These are phyloP conservation scores for Gymnogyps californianus DNA, from an alignment of 2,113 vertebrate species.

Conservation along the genomic window DNA sequence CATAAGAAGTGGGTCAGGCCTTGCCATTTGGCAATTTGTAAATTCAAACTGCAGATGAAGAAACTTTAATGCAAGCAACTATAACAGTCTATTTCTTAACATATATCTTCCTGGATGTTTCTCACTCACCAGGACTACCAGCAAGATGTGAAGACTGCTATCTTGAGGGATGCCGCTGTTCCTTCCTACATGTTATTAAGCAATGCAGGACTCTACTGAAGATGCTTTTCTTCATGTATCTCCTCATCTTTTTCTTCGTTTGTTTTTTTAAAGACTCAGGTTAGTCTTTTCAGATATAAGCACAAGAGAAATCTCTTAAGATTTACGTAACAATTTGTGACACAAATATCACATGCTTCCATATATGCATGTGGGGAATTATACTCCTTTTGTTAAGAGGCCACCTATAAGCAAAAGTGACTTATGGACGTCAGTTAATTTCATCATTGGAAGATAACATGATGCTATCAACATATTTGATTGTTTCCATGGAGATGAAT, in stretches of 20 bases:
- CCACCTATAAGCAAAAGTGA: not conserved
- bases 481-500: not conserved
- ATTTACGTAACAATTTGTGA: not conserved
- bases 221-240: not conserved
- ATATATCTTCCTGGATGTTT: not conserved
- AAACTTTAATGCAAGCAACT: not conserved
- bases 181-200: too few relatives aligned
- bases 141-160: not conserved
- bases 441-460: not conserved
- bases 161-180: not conserved
- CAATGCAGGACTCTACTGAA: not conserved
- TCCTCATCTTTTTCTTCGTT: accelerated
- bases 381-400: not conserved
- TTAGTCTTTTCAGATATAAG: not conserved
- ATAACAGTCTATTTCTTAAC: not conserved
- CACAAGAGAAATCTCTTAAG: not conserved
- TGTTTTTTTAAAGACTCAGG: not conserved
- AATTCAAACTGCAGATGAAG: not conserved
- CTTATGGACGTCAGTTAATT: not conserved
- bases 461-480: not conserved
- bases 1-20: not conserved
- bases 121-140: not conserved
- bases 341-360: not conserved
- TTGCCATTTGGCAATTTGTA: not conserved
- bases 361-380: not conserved